Evolutionary conservation across 2,113 vertebrate species (phyloP), one percentile per base, ranked within the genome.

Genomic region (Cebidichthys violaceus): DNA sequence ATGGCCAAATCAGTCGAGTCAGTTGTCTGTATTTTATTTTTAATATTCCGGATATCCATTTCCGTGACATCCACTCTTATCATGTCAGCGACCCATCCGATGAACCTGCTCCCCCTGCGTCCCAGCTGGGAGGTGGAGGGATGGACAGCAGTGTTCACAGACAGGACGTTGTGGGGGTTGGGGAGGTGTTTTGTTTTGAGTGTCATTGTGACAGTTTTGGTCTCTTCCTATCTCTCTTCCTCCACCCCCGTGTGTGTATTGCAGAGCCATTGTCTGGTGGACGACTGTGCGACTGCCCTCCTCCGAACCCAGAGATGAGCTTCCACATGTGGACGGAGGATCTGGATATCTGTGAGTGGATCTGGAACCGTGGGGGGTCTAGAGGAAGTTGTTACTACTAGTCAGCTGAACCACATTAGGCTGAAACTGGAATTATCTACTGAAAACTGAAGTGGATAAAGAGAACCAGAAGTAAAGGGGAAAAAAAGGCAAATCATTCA

Each of bases 261-360:
- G 55, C 83, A 95, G 95, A 91, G 39, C 88, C 89, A 88, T 90
- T 92, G 88, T 93, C 91, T 54, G 47, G 59, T 2, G 90, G 87
- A 50, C 71, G 84, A 0, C 84, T 94, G 75, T 87, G 83, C 67
- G 86, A 94, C 77, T 92, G 92, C 81, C 89, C 96, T 37, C 94
- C 98, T 83, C 96, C 97, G 86, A 97, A 96, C 80, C 97, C 97
- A 18, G 94, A 91, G 86, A 97, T 99, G 93, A 96, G 96, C 79
- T 97, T 98, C 92, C 96, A 98, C 90, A 89, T 97, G 77, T 99
- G 97, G 98, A 97, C 91, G 0, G 96, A 97, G 29, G 96, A 97
- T 0, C 95, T 98, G 64, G 93, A 96, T 70, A 92, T 92, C 94
- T 95, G 95, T 96, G 74, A 95, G 95, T 94, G 37, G 20, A 61